Evolutionary conservation across 2,797 vertebrate genomes (phyloP).

Genomic region (Limnodromus scolopaceus): DNA sequence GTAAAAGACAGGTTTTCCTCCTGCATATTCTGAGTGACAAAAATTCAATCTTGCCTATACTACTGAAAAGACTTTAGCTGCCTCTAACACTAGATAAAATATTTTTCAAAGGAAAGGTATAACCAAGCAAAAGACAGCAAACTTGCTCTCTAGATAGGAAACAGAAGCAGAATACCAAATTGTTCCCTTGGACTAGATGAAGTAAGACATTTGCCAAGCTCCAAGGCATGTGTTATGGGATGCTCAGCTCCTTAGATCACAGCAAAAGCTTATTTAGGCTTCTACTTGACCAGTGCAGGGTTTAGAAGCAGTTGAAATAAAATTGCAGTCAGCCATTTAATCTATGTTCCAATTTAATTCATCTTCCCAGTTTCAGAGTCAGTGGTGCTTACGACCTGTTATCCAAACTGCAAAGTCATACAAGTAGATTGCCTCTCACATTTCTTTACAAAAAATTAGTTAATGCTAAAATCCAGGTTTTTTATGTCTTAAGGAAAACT

Average conservation of each 20-base stretch:
- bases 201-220: not conserved
- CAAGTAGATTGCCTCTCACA: not conserved
- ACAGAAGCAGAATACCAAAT: not conserved
- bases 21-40: fast-evolving
- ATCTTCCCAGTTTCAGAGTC: constrained; percentile 32
- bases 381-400: constrained; percentile 24
- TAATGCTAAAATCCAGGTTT: not conserved
- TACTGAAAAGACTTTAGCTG: not conserved
- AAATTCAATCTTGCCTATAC: not conserved
- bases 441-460: not conserved
- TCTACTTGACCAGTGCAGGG: not conserved
- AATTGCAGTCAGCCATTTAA: constrained; percentile 46
- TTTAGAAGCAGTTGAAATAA: constrained; percentile 46
- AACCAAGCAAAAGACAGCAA: not conserved
- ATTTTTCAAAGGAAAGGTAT: not conserved
- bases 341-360: constrained; percentile 52
- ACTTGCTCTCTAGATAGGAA: not conserved
- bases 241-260: not conserved
- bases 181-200: not conserved
- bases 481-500: not conserved
- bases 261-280: constrained; percentile 7
- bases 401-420: constrained; percentile 1
- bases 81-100: not conserved
- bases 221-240: not conserved
- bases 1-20: not conserved